Evolutionary conservation across 2,888 invertebrate species (phyloP), one percentile per base, ranked within the genome.

Genomic region (Galerucella nymphaeae): DNA sequence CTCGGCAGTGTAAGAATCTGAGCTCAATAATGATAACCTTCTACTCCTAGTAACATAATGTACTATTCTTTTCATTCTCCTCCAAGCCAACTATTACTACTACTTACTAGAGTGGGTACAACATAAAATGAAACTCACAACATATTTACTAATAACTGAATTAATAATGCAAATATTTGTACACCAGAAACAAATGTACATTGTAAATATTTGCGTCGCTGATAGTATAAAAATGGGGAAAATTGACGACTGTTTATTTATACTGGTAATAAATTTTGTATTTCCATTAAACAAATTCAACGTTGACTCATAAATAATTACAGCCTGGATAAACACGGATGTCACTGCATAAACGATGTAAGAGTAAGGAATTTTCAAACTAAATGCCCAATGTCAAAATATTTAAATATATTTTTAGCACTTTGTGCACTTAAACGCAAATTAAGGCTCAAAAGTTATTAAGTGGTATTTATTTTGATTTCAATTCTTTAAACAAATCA

Each of bases 171-270:
- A 50, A 50, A 50, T 50, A 50, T 50, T 50, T 50, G 50, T 50
- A 14, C 50, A 50, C 8, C 14, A 50, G 16, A 50, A 50, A 50
- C 50, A n/a, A 50, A 50, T n/a, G 18, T 53, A 16, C 10, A 53
- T 42, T 53, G 16, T 16, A 53, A 48, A 53, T 53, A 10, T 53
- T 18, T 53, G 18, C 53, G 53, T 53, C 53, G 18, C 18, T 18
- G 53, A 16, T 53, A 53, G 53, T 53, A 16, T 16, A 53, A 53
- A 50, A 53, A 10, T 53, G 53, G 10, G 18, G 8, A 53, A n/a
- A 53, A 53, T 16, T 53, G 53, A 53, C 53, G 53, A 53, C 53
- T 53, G 53, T 53, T 53, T 53, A 53, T 53, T 18, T 18, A 53
- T 53, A 16, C 9, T 18, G n/a, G 18, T 53, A 53, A 53, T 53